Conservation (phyloP, 2,113 vertebrate species). For the Cottus gobio region DNA sequence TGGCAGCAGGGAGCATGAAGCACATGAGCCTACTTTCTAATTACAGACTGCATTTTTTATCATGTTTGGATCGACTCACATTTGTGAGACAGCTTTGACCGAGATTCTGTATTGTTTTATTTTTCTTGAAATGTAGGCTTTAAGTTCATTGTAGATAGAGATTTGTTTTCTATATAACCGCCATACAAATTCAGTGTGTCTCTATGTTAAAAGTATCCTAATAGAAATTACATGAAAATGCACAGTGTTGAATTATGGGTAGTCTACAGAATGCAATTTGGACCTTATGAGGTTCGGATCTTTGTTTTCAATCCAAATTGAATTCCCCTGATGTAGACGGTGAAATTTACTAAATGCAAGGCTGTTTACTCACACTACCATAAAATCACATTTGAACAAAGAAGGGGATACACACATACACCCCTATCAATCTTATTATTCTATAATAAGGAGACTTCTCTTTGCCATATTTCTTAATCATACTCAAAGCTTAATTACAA, state of each 20-base stretch:
- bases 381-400: slow-evolving; percentile 1
- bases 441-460: not conserved
- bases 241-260: not conserved
- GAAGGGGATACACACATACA: not conserved
- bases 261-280: not conserved
- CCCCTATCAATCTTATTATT: not conserved
- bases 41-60: not conserved
- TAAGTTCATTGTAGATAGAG: not conserved
- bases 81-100: slow-evolving; percentile 7
- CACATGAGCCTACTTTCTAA: not conserved
- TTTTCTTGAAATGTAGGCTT: not conserved
- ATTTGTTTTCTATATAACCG: not conserved
- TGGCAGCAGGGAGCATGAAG: not conserved
- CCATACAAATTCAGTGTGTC: not conserved
- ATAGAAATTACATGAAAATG: not conserved
- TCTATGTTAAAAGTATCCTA: not conserved
- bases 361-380: not conserved
- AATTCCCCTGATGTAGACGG: not conserved
- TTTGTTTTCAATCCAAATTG: not conserved
- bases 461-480: slow-evolving; percentile 13
- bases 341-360: not conserved
- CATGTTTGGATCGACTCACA: not conserved
- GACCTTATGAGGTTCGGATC: not conserved
- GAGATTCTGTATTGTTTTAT: not conserved
- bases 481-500: slow-evolving; percentile 5